Evolutionary conservation across 2,797 vertebrate genomes (phyloP).

Genomic region (Babyrousa celebensis): DNA sequence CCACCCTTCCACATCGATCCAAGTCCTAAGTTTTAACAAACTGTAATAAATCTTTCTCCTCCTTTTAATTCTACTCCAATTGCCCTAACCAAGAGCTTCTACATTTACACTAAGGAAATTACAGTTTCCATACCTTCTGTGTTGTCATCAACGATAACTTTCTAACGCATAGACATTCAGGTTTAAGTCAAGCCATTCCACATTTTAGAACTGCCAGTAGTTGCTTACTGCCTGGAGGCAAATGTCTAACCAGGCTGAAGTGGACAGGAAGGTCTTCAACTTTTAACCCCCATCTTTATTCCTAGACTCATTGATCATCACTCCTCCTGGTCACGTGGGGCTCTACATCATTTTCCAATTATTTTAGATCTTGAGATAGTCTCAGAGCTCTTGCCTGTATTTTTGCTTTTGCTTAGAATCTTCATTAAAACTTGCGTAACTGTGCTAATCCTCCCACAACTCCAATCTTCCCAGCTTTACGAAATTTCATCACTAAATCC

Average conservation of each 20-base stretch:
- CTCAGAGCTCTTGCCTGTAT: neutral
- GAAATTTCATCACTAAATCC: constrained; percentile 6
- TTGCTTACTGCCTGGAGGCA: neutral
- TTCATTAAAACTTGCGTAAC: neutral
- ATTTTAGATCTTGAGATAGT: neutral
- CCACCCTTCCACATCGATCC: too few relatives aligned
- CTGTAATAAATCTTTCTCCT: too few relatives aligned
- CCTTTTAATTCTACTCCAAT: too few relatives aligned
- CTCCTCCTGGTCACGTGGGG: neutral
- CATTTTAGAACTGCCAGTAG: too few relatives aligned
- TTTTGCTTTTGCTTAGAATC: neutral
- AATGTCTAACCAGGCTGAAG: neutral
- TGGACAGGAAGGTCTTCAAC: neutral
- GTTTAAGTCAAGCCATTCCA: too few relatives aligned
- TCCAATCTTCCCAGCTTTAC: neutral
- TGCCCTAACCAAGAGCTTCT: too few relatives aligned
- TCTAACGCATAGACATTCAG: too few relatives aligned
- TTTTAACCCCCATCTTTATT: neutral
- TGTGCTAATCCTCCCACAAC: neutral
- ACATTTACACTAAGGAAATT: too few relatives aligned
- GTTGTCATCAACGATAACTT: too few relatives aligned
- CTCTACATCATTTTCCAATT: neutral
- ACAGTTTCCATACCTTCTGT: too few relatives aligned
- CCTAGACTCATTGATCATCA: neutral
- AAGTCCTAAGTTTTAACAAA: too few relatives aligned